Evolutionary conservation across 2,797 vertebrate species (phyloP), one percentile per base, ranked within the genome.

Genomic region (Tympanoctomys barrerae): DNA sequence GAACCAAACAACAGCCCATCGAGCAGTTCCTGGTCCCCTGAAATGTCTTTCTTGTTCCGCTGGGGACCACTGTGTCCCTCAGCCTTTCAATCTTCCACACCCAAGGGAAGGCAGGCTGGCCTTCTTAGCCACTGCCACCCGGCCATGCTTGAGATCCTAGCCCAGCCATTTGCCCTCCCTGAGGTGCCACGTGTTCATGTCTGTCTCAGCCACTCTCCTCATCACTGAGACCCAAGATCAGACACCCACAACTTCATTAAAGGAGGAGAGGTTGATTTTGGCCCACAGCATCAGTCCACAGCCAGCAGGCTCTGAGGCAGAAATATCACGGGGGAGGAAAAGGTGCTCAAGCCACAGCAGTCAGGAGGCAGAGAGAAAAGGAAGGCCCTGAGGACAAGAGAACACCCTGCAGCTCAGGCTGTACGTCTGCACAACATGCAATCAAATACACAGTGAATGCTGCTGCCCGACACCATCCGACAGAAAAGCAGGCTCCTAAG

Each of bases 1-100:
- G 81, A 91, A 73, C 26, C 91, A 94, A 95, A 97, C 91, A 93
- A 87, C 89, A 95, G 77, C 49, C 64, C 81, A 22, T 59, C 91
- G 28, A 81, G 84, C 22, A 73, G 66, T 36, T 93, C 86, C 85
- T 81, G 57, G 71, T 10, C 12, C 68, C 87, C 89, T 1, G 21
- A 83, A 71, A 66, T 57, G 52, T n/a, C 42, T 13, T 81, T 9
- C 78, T 81, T 57, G 28, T 42, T 73, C 81, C 61, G n/a, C 75
- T 18, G 36, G 88, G 68, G 71, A 64, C 87, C 59, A 7, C 9
- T 33, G 70, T 31, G 78, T 57, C 62, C 52, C n/a, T 79, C 70
- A 54, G 54, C 39, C 39, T 73, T n/a, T 62, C n/a, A 16, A 42
- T 4, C 8, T 24, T 42, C 33, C 2, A 9, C 10, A 13, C 75